Base-by-base conservation (phyloP, 1,140 invertebrate species). In the Listronotus bonariensis region DNA sequence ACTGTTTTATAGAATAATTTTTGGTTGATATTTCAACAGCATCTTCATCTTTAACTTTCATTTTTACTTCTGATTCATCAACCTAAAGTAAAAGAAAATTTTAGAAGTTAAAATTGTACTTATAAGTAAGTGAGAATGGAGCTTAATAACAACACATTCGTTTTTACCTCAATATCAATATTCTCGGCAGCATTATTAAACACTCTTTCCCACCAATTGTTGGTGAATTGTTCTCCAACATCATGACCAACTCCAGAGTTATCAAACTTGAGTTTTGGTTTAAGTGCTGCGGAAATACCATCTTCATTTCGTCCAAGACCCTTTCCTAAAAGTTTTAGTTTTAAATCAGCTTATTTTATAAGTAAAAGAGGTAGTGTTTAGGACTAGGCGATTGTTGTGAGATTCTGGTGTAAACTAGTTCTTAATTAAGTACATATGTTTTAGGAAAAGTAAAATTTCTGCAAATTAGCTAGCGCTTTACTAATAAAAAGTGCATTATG, bases 191-290 rank as follows among this genome's bases (percentile, higher is more conserved):
- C 89, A 68, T 88, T 87, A 72, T 92, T 87, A 68, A 88, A 93
- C 9, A 89, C 79, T 48, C 84, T 82, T 71, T 90, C 87, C 91
- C 92, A 93, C 92, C 92, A 95, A 51, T 91, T 86, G 56, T 88
- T 85, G 17, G 87, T 89, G 71, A 89, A 91, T 65, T 89, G 87
- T 18, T 88, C 81, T 1, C 82, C 83, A 14, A 82, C 78, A 76
- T 91, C 85, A 74, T 90, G 88, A 0, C 92, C 92, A 46, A 95
- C 74, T n/a, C 92, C 92, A 15, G 84, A 75, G 17, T 82, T 87
- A 76, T 93, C 88, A 61, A 90, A 86, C 78, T 93, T 95, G 4
- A 91, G 72, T 75, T 87, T 89, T 5, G 91, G 86, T 77, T 89
- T 92, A 11, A 94, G 69, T 0, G 92, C 84, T 71, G 87, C 89